Conservation (phyloP, 1,140 invertebrate species). For the Lutraria rhynchaena region DNA sequence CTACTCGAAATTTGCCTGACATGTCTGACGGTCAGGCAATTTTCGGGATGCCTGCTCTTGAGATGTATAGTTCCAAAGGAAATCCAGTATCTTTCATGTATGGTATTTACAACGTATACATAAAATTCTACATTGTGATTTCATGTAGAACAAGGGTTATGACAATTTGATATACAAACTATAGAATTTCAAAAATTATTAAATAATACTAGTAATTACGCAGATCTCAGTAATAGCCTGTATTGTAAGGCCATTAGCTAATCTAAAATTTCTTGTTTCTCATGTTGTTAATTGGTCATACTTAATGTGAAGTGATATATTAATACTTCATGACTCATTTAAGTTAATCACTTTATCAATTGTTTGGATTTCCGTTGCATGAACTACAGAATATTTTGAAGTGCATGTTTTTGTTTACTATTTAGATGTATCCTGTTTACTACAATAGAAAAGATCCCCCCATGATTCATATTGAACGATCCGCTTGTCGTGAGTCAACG, state of each 20-base stretch:
- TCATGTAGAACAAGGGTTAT: too few relatives aligned
- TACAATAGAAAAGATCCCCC: constrained; percentile 87
- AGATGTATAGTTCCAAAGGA: too few relatives aligned
- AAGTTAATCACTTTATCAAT: background rate
- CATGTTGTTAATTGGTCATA: background rate
- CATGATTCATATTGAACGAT: constrained; percentile 94
- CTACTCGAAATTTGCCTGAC: too few relatives aligned
- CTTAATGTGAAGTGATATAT: background rate
- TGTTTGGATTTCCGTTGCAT: background rate
- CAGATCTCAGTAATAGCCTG: background rate
- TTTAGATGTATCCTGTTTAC: constrained; percentile 92
- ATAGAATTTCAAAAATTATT: too few relatives aligned
- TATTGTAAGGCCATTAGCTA: background rate
- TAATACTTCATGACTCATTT: background rate
- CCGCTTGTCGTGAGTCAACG: constrained; percentile 90
- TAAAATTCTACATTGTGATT: too few relatives aligned
- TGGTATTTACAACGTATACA: too few relatives aligned
- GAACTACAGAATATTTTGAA: constrained; percentile 5
- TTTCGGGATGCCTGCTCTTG: too few relatives aligned
- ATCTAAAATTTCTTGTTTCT: background rate
- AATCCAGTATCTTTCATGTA: too few relatives aligned
- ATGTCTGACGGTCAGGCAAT: too few relatives aligned
- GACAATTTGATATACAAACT: too few relatives aligned
- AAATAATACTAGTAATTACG: too few relatives aligned
- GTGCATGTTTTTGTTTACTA: constrained; percentile 62